Base-by-base conservation (phyloP, 37 sponge, comb jelly and placozoan species). In the Chondrilla cf. caribensis region DNA sequence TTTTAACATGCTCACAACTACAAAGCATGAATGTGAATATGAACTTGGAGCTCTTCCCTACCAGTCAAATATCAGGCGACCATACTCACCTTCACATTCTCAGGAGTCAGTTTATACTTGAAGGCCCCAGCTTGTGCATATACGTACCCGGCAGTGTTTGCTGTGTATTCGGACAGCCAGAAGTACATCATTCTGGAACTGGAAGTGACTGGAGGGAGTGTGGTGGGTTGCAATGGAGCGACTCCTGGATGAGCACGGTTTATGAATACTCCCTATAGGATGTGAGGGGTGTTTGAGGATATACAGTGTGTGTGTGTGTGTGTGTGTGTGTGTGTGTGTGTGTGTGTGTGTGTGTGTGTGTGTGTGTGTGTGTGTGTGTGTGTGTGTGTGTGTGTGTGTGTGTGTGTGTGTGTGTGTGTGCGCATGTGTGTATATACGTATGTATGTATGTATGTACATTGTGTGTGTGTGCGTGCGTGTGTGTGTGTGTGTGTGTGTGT, bases 151-250 rank as follows among this genome's bases (percentile, higher is more conserved):
- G 96, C 96, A 21, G 91, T 88, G 76, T 93, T 86, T 54, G 89
- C 93, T 4, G 93, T 82, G 68, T 93, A 95, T 24, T 90, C 88
- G 0, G 93, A 87, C 71, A 93, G 72, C 96, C 96, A 95, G 25
- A 95, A 43, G 68, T 88, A 92, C 79, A 93, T 70, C 96, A 95
- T 95, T 36, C 75, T 83, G 55, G 66, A 67, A 58, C 81, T 32
- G 22, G 67, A 6, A 51, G 76, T 79, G 36, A 87, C 60, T 9
- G 77, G 58, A 18, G 97, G 97, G 41, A 96, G 85, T 25, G 86
- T 62, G 15, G 80, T 36, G 29, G 94, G 89, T 58, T 82, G 55
- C 70, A 86, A 87, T 19, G 93, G 90, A 41, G 85, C 84, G 70
- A 93, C 96, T 0, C 54, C 75, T 18, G 93, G 93, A 15, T 92